Evolutionary conservation across 2,113 vertebrate genomes (phyloP).

Genomic region (Cynopterus brachyotis): DNA sequence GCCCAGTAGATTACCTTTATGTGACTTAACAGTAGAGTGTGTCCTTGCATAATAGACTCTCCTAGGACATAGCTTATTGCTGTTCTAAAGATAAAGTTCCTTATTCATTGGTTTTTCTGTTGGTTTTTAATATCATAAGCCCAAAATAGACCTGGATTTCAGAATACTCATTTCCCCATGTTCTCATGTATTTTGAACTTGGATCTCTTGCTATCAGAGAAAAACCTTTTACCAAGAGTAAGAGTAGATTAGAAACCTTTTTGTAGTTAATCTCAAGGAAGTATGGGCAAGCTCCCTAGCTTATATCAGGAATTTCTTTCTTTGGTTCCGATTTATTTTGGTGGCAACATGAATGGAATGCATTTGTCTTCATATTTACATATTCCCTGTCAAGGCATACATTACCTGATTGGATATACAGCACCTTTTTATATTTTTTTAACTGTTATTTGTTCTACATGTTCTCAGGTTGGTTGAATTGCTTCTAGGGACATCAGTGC

Average conservation of each 20-base stretch:
- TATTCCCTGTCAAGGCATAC: not conserved
- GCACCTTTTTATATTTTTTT: not conserved
- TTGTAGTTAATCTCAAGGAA: not conserved
- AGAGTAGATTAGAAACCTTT: not conserved
- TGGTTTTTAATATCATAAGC: not conserved
- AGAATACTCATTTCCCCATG: not conserved
- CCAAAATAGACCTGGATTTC: not conserved
- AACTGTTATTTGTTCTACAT: not conserved
- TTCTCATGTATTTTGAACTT: not conserved
- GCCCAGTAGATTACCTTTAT: not conserved
- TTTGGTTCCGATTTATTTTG: constrained; percentile 35
- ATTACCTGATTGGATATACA: not conserved
- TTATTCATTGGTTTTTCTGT: not conserved
- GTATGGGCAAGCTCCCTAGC: not conserved
- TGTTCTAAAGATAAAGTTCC: not conserved
- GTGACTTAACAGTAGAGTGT: not conserved
- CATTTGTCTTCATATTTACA: not conserved
- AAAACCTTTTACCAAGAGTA: not conserved
- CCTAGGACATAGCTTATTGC: not conserved
- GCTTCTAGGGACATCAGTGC: not conserved
- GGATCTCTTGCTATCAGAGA: not conserved
- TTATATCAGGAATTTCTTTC: not conserved
- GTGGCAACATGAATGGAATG: not conserved
- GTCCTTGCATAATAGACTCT: not conserved
- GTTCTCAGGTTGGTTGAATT: not conserved